These are phyloP conservation scores for Ceyx cyanopectus DNA, from an alignment of 2,113 vertebrate species.

Conservation along the genomic window DNA sequence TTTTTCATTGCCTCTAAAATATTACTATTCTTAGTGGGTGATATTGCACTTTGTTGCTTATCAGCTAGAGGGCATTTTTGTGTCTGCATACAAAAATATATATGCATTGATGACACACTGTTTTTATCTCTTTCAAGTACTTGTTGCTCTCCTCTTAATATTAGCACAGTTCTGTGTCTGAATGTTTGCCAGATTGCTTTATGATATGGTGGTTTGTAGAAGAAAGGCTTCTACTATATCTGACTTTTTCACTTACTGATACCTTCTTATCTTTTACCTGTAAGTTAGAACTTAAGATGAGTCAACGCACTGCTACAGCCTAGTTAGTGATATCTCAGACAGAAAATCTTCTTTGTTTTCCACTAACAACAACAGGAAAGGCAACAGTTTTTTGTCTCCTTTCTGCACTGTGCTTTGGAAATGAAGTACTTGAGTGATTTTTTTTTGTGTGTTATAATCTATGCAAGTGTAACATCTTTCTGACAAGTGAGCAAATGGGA, in stretches of 20 bases:
- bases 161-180: not conserved
- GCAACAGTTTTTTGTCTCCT: not conserved
- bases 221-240: not conserved
- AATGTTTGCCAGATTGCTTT: not conserved
- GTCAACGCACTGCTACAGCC: not conserved
- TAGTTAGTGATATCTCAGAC: not conserved
- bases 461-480: not conserved
- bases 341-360: not conserved
- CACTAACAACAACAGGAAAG: not conserved
- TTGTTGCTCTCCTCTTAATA: not conserved
- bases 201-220: not conserved
- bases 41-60: not conserved
- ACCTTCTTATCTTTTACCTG: not conserved
- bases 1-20: not conserved
- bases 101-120: not conserved
- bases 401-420: not conserved
- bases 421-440: not conserved
- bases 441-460: not conserved
- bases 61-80: conserved; percentile 2
- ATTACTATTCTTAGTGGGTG: not conserved
- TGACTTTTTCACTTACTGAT: not conserved
- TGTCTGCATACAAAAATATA: not conserved
- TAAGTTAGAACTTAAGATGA: not conserved
- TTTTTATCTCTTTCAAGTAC: not conserved
- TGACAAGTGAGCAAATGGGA: not conserved